phyloP scores from a whole-genome alignment of 2,888 invertebrate genomes.

The Smittia aterrima region DNA sequence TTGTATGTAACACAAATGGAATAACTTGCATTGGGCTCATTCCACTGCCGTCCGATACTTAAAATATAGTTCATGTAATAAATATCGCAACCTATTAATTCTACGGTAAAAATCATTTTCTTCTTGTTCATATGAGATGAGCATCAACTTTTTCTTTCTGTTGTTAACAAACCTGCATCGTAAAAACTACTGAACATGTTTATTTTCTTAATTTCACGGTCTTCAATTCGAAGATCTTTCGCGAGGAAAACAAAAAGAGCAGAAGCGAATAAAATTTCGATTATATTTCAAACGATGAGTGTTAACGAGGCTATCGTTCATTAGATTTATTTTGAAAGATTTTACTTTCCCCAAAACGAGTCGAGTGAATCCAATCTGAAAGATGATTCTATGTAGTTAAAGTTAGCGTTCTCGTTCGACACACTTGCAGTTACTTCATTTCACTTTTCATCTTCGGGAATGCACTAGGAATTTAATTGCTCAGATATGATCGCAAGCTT shows the following conservation, averaged over 20 bases:
- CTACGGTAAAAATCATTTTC: neutral
- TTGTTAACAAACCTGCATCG: neutral
- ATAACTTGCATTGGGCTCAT: too few species aligned
- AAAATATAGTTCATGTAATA: neutral
- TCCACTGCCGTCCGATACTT: too few species aligned
- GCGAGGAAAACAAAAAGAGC: neutral
- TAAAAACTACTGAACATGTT: neutral
- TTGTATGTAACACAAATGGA: too few species aligned
- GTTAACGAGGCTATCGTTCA: constrained; percentile 30
- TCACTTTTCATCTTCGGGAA: too few species aligned
- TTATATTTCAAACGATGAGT: constrained; percentile 8
- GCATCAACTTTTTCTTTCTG: constrained; percentile 9
- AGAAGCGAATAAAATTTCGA: constrained; percentile 1
- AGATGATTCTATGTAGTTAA: neutral
- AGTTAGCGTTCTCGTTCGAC: neutral
- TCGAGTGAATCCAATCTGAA: neutral
- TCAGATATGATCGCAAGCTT: too few species aligned
- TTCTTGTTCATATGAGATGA: neutral
- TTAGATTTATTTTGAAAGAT: constrained; percentile 10
- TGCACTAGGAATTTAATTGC: too few species aligned
- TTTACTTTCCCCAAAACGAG: constrained; percentile 16
- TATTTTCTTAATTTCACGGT: constrained; percentile 35
- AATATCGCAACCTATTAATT: neutral
- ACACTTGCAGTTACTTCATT: too few species aligned
- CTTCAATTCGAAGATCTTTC: neutral